Evolutionary conservation across 2,113 vertebrate genomes (phyloP).

Genomic region (Acinonyx jubatus): DNA sequence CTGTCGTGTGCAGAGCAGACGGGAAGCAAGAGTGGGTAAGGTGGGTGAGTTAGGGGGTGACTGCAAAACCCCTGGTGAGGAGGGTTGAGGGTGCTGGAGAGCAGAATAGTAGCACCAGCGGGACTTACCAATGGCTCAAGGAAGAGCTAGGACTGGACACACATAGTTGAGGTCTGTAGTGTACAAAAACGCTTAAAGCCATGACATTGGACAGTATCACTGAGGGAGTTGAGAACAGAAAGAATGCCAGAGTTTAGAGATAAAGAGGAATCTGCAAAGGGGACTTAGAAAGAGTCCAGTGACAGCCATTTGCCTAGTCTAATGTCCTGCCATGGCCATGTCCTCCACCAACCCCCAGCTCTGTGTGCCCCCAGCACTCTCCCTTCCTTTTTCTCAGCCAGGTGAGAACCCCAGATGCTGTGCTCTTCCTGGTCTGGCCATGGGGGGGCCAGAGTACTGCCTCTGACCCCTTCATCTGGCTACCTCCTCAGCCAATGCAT

Average conservation of each 20-base stretch:
- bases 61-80: not conserved
- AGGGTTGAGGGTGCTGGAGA: too few relatives aligned
- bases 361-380: too few relatives aligned
- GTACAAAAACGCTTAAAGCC: fast-evolving
- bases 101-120: not conserved
- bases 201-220: fast-evolving
- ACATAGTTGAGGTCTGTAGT: fast-evolving
- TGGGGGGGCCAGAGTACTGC: not conserved
- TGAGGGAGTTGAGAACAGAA: fast-evolving
- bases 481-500: not conserved
- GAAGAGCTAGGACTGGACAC: not conserved
- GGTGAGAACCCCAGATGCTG: not conserved
- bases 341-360: not conserved
- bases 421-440: not conserved
- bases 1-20: not conserved
- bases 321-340: fast-evolving
- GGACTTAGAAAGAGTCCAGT: not conserved
- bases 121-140: too few relatives aligned
- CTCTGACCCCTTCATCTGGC: not conserved
- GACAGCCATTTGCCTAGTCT: not conserved
- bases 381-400: not conserved
- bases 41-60: not conserved
- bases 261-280: not conserved
- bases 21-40: not conserved
- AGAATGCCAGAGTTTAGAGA: too few relatives aligned